Conservation (phyloP, 2,888 invertebrate species). For the Tenthredo amoena region DNA sequence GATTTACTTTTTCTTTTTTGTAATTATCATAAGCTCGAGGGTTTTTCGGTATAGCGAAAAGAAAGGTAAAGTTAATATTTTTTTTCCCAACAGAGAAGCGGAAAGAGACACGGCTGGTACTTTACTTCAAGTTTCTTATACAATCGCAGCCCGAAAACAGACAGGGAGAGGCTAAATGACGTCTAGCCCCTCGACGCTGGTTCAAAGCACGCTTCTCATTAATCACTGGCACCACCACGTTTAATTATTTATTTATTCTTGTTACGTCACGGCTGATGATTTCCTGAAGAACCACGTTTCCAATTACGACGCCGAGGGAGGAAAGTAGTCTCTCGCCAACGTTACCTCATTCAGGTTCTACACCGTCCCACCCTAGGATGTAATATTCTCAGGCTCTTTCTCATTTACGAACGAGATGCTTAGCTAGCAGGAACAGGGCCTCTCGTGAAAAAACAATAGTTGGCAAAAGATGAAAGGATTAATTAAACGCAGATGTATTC, state of each 20-base stretch:
- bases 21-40: background rate
- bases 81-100: background rate
- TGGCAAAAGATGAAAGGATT: conserved; percentile 28
- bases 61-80: background rate
- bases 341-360: conserved; percentile 17
- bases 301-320: conserved; percentile 39
- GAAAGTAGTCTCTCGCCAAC: conserved; percentile 25
- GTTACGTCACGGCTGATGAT: conserved; percentile 42
- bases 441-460: conserved; percentile 32
- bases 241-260: conserved; percentile 50
- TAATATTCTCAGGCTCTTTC: conserved; percentile 33
- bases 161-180: conserved; percentile 29
- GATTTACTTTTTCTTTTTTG: background rate
- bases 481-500: conserved; percentile 26
- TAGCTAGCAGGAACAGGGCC: background rate
- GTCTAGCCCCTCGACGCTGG: conserved; percentile 13
- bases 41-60: background rate
- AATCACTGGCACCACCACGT: conserved; percentile 48
- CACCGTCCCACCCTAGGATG: background rate
- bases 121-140: conserved; percentile 27
- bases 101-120: background rate
- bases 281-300: conserved; percentile 47
- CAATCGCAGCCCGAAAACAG: conserved; percentile 26
- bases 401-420: conserved; percentile 37
- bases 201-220: conserved; percentile 48